Evolutionary conservation across 2,113 vertebrate species (phyloP).

Genomic region (Neomonachus schauinslandi): DNA sequence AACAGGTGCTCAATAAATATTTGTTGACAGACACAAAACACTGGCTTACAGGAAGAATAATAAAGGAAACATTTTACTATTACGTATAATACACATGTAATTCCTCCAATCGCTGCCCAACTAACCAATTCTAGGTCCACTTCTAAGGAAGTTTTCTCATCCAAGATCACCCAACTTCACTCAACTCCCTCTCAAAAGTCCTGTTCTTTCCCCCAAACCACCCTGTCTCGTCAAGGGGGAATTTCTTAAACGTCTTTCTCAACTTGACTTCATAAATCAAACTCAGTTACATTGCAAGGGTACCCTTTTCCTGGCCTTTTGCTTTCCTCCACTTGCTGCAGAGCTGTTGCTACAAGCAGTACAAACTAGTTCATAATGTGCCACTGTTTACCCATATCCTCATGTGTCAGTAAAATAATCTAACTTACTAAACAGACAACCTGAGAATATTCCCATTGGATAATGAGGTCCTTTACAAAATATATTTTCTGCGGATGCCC

Average conservation of each 20-base stretch:
- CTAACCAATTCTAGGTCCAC: background rate
- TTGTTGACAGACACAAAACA: background rate
- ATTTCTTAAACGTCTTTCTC: background rate
- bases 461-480: slow-evolving; percentile 41
- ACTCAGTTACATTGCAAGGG: background rate
- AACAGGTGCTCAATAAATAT: background rate
- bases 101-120: background rate
- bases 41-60: background rate
- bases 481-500: background rate
- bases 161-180: background rate
- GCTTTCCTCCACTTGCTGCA: background rate
- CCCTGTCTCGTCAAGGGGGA: background rate
- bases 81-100: background rate
- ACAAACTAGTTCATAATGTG: background rate
- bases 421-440: background rate
- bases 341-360: background rate
- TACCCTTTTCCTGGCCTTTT: background rate
- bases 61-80: background rate
- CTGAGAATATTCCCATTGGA: background rate
- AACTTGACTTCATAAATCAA: slow-evolving; percentile 12
- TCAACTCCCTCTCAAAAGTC: background rate
- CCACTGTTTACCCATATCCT: background rate
- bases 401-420: background rate
- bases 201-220: background rate
- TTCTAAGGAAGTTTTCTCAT: background rate